Evolutionary conservation across 2,113 vertebrate genomes (phyloP).

Genomic region (Megaleporinus macrocephalus): DNA sequence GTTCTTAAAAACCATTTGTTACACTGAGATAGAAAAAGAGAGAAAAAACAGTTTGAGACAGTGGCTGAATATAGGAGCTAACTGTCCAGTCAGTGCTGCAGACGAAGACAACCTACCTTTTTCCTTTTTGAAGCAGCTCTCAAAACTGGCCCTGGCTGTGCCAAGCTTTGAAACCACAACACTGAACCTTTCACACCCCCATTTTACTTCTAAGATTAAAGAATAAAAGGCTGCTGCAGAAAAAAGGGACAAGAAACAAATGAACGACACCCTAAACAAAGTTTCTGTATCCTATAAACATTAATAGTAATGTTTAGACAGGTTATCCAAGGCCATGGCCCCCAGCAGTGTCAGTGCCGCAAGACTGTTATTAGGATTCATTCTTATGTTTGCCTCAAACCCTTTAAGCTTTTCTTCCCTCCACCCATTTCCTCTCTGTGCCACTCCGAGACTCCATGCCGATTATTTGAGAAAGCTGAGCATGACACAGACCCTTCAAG

Average conservation of each 20-base stretch:
- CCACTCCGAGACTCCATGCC: slow-evolving; percentile 56
- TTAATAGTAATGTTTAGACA: background rate
- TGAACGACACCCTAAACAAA: too few relatives aligned
- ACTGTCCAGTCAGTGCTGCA: too few relatives aligned
- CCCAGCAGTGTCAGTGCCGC: background rate
- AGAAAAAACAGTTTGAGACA: too few relatives aligned
- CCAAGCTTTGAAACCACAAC: slow-evolving; percentile 63
- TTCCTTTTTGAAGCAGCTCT: too few relatives aligned
- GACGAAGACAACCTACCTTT: too few relatives aligned
- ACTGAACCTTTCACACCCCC: slow-evolving; percentile 70
- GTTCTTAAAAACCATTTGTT: background rate
- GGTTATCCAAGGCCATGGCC: too few relatives aligned
- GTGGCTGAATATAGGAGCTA: too few relatives aligned
- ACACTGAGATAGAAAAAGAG: background rate
- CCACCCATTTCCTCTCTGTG: slow-evolving; percentile 27
- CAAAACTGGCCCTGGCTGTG: background rate
- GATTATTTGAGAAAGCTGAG: slow-evolving; percentile 68
- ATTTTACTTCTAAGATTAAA: slow-evolving; percentile 52
- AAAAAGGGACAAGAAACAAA: slow-evolving; percentile 28
- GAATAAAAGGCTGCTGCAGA: slow-evolving; percentile 57
- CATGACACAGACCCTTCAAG: slow-evolving; percentile 72
- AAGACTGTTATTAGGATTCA: background rate
- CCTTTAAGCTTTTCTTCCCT: slow-evolving; percentile 1
- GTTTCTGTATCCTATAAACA: too few relatives aligned
- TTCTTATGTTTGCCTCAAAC: background rate